Base-by-base conservation (phyloP, 2,888 invertebrate genomes). In the Drosophila merina region DNA sequence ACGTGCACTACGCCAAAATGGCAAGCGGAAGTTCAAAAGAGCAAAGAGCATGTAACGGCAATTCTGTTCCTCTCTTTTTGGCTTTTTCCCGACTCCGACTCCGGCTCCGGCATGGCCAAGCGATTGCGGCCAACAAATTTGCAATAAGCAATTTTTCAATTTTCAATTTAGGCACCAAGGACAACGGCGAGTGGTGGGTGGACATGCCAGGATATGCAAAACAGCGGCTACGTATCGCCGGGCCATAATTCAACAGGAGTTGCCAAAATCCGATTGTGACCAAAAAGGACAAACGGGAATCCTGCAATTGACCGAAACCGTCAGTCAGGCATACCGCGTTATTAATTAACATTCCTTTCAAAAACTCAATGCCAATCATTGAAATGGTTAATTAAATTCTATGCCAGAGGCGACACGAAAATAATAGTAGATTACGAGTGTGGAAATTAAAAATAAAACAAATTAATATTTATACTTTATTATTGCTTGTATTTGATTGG, bases 101-200 rank as follows among this genome's bases (percentile, higher is more conserved):
- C n/a, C 36, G 20, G 1, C 20, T 33, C n/a, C 36, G 36, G 64
- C 58, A 70, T 79, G 79, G 83, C 75, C 82, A 76, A 59, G 74
- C 83, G 83, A 83, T 83, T 83, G 83, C 83, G 83, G 83, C 76
- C 78, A 83, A 86, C 83, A 84, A 86, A 86, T 70, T 70, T 86
- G 83, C 86, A 84, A 84, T 84, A 84, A 84, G 83, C 83, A 86
- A 84, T 84, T 86, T 84, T 83, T 84, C 83, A 84, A 84, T 83
- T 84, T 84, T 85, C 83, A 86, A 84, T 84, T 84, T 86, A 80
- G 86, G 80, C 85, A 58, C 63, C 77, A 72, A 68, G 71, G 77
- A 72, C 74, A 59, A 63, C 68, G 26, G 49, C 60, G 63, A 63
- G 57, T n/a, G n/a, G 36, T 36, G 12, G 36, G 36, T 12, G 67